Percentiles rank a stretch among this genome's conserved stretches.
phyloP scores from a whole-genome alignment of 2,113 vertebrate genomes.

The Daboia siamensis region DNA sequence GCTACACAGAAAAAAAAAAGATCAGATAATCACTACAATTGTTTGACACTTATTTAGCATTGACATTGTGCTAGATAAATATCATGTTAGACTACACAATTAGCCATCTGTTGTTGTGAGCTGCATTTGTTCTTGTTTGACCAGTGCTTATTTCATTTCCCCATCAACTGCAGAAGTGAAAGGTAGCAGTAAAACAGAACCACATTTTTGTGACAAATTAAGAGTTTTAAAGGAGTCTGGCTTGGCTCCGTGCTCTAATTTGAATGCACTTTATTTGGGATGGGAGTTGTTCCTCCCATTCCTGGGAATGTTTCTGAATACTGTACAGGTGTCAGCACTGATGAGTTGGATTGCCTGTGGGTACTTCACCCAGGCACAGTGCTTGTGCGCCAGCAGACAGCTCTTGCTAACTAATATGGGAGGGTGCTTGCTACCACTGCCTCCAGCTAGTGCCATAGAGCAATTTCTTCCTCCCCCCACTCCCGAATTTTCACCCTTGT shows the following conservation, averaged over 20 bases:
- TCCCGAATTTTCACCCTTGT: not conserved
- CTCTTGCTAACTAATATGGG: not conserved
- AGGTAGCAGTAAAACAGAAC: not conserved
- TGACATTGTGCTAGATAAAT: not conserved
- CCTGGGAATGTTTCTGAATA: slow-evolving; percentile 27
- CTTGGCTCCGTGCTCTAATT: not conserved
- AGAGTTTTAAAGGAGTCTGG: not conserved
- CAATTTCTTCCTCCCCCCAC: not conserved
- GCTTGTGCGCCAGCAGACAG: slow-evolving; percentile 11
- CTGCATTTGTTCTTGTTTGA: not conserved
- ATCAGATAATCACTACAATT: not conserved
- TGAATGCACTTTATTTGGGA: not conserved
- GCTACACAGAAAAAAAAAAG: not conserved
- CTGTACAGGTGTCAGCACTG: not conserved
- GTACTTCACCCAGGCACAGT: slow-evolving; percentile 1
- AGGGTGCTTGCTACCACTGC: not conserved
- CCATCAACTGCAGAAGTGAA: not conserved
- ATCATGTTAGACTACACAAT: not conserved
- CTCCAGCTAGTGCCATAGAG: not conserved
- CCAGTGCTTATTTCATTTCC: too few relatives aligned
- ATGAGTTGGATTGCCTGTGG: slow-evolving; percentile 29
- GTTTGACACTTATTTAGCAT: not conserved
- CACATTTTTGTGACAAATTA: not conserved
- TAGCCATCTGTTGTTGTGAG: not conserved
- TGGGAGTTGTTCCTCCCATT: slow-evolving; percentile 12